phyloP scores from a whole-genome alignment of 2,113 vertebrate genomes.

The Balaenoptera acutorostrata region DNA sequence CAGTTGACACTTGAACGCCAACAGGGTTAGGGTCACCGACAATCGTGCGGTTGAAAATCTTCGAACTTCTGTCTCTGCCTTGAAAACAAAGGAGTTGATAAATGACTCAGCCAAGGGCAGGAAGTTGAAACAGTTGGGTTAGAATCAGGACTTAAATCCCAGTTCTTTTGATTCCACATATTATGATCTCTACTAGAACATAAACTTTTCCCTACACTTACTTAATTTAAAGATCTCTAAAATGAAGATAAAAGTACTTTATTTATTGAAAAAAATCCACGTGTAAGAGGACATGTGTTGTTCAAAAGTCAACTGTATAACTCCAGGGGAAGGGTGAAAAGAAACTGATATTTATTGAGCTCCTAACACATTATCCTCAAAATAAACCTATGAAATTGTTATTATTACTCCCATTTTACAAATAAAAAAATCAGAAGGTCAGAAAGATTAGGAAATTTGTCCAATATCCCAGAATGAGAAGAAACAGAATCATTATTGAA shows the following conservation, averaged over 20 bases:
- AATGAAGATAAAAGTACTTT: not conserved
- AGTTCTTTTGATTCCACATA: not conserved
- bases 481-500: not conserved
- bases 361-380: not conserved
- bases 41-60: not conserved
- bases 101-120: not conserved
- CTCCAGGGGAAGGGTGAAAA: not conserved
- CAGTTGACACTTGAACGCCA: not conserved
- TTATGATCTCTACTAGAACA: not conserved
- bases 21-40: not conserved
- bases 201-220: not conserved
- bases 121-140: not conserved
- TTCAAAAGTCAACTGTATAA: not conserved
- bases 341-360: not conserved
- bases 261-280: not conserved
- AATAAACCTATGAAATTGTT: not conserved
- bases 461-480: not conserved
- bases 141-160: not conserved
- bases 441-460: not conserved
- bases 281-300: not conserved
- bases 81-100: not conserved
- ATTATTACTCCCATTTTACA: not conserved
- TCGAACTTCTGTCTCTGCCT: not conserved
- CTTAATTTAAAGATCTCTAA: not conserved
- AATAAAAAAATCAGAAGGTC: not conserved